phyloP scores from a whole-genome alignment of 2,888 invertebrate species.

The Tipula helvola region DNA sequence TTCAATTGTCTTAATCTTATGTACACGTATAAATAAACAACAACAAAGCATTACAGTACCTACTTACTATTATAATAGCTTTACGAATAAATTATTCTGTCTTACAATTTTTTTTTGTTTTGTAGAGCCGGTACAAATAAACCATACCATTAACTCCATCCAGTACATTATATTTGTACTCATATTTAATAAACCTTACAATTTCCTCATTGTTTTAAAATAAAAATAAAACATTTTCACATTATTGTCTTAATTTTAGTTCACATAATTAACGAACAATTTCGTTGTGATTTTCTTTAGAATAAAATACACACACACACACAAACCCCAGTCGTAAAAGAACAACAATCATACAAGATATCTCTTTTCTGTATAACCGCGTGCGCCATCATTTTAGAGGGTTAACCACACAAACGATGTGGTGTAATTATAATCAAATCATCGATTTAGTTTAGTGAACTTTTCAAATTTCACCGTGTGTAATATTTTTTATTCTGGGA shows the following conservation, averaged over 20 bases:
- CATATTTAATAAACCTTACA: not conserved
- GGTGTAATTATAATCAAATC: not conserved
- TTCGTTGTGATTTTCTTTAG: not conserved
- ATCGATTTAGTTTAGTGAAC: not conserved
- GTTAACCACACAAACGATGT: not conserved
- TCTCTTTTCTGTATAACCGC: not conserved
- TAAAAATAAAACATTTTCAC: not conserved
- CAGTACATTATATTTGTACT: not conserved
- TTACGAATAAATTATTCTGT: not conserved
- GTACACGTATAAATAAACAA: not conserved
- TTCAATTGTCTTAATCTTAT: not conserved
- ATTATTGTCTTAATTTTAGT: not conserved
- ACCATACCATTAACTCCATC: not conserved
- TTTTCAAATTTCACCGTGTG: not conserved
- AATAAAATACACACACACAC: not conserved
- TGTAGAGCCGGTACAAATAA: not conserved
- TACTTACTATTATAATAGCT: not conserved
- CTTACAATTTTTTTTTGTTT: not conserved
- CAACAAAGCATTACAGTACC: not conserved
- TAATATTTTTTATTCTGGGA: not conserved
- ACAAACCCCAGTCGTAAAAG: not conserved
- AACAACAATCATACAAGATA: not conserved
- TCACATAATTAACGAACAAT: not conserved
- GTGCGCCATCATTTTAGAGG: not conserved
- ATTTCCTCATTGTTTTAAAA: not conserved